Evolutionary conservation across 1,140 invertebrate genomes (phyloP).

Genomic region (Cyphomyrmex costatus): DNA sequence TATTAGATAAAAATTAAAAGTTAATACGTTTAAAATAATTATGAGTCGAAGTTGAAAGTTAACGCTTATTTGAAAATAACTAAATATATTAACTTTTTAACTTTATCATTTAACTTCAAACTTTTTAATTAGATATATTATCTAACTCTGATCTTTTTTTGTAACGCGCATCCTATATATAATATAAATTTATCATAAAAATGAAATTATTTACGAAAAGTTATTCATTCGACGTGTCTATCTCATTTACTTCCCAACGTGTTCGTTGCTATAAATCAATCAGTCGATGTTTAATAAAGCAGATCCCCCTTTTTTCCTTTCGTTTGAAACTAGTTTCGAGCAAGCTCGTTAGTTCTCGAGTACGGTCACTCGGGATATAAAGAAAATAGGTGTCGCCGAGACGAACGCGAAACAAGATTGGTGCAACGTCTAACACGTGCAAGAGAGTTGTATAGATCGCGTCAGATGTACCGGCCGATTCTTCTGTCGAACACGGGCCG

Average conservation of each 20-base stretch:
- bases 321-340: not conserved
- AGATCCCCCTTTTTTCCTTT: not conserved
- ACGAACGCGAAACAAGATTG: not conserved
- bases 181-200: not conserved
- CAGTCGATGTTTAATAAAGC: constrained; percentile 7
- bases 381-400: constrained; percentile 2
- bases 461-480: constrained; percentile 69
- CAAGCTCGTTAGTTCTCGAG: constrained; percentile 18
- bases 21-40: no score
- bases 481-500: constrained; percentile 53
- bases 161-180: not conserved
- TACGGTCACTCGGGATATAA: not conserved
- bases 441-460: constrained; percentile 37
- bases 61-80: no score
- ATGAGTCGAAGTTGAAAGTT: no score
- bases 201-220: not conserved
- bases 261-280: not conserved
- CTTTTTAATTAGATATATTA: no score
- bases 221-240: not conserved
- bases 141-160: not conserved
- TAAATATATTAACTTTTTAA: no score
- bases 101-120: no score
- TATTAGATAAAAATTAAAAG: no score
- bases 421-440: constrained; percentile 19
- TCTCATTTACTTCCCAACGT: not conserved